Evolutionary conservation across 2,888 invertebrate genomes (phyloP).

Genomic region (Papilio demoleus): DNA sequence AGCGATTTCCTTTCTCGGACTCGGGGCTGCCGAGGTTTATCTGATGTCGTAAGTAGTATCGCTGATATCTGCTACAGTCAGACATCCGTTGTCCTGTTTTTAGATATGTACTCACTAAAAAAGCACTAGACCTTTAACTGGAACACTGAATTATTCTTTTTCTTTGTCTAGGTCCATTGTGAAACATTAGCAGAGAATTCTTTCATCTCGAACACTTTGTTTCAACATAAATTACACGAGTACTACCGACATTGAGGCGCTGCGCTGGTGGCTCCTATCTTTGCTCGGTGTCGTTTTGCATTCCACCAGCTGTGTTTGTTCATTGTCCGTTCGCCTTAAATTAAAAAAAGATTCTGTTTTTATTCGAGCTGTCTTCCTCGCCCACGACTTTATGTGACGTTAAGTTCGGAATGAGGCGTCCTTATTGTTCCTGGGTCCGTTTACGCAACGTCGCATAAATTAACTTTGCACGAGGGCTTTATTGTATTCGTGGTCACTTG

Average conservation of each 20-base stretch:
- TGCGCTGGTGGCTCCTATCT: constrained; percentile 59
- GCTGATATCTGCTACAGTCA: constrained; percentile 62
- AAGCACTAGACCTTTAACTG: constrained; percentile 58
- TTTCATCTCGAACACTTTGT: constrained; percentile 72
- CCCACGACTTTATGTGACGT: constrained; percentile 82
- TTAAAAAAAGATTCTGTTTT: constrained; percentile 75
- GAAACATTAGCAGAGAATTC: constrained; percentile 73
- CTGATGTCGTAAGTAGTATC: constrained; percentile 72
- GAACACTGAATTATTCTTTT: constrained; percentile 57
- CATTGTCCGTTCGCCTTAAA: constrained; percentile 79
- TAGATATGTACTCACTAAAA: constrained; percentile 66
- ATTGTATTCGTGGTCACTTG: constrained; percentile 65
- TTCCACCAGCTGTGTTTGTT: constrained; percentile 81
- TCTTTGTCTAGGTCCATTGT: constrained; percentile 61
- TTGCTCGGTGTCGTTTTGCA: constrained; percentile 75
- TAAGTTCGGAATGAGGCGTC: constrained; percentile 79
- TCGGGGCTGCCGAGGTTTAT: constrained; percentile 62
- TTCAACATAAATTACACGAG: constrained; percentile 74
- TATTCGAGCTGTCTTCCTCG: constrained; percentile 71
- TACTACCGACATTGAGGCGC: constrained; percentile 66
- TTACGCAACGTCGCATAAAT: constrained; percentile 78
- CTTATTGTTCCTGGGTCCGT: constrained; percentile 70
- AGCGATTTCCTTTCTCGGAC: constrained; percentile 66
- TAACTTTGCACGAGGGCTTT: constrained; percentile 62
- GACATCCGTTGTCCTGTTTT: constrained; percentile 61